These are phyloP conservation scores for Cantharis rufa DNA, from an alignment of 2,888 invertebrate genomes.

Conservation along the genomic window DNA sequence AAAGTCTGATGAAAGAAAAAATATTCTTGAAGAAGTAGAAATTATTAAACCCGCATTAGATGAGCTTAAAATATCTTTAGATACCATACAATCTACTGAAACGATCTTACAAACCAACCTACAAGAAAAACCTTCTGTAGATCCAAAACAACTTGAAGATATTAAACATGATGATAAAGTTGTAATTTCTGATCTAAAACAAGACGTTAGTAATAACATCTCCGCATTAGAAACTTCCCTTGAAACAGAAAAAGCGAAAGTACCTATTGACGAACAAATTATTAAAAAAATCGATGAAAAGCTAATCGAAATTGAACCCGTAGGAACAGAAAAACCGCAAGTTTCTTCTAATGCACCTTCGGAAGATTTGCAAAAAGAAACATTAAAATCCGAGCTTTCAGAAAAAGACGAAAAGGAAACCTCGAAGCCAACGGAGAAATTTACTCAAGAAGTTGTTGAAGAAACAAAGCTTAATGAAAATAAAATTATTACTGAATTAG, in stretches of 20 bases:
- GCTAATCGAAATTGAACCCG: neutral
- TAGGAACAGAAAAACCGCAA: constrained; percentile 2
- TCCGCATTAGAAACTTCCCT: neutral
- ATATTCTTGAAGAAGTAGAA: neutral
- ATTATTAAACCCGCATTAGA: neutral
- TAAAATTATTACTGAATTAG: constrained; percentile 12
- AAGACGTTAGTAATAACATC: neutral
- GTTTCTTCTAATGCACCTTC: neutral
- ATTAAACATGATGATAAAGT: neutral
- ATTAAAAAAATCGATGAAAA: neutral
- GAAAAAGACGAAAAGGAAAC: constrained; percentile 18
- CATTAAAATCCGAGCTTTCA: constrained; percentile 6
- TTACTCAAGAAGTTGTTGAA: constrained; percentile 17
- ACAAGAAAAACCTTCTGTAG: neutral
- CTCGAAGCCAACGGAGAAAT: constrained; percentile 6
- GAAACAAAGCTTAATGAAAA: constrained; percentile 1
- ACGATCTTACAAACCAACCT: neutral
- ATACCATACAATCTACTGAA: neutral
- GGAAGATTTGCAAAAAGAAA: neutral
- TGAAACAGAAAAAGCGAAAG: neutral
- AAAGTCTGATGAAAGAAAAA: neutral
- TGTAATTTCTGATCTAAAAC: neutral
- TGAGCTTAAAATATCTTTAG: neutral
- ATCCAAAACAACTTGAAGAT: neutral
- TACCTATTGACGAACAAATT: neutral